phyloP scores from a whole-genome alignment of 2,888 invertebrate genomes.

The Clunio marinus region DNA sequence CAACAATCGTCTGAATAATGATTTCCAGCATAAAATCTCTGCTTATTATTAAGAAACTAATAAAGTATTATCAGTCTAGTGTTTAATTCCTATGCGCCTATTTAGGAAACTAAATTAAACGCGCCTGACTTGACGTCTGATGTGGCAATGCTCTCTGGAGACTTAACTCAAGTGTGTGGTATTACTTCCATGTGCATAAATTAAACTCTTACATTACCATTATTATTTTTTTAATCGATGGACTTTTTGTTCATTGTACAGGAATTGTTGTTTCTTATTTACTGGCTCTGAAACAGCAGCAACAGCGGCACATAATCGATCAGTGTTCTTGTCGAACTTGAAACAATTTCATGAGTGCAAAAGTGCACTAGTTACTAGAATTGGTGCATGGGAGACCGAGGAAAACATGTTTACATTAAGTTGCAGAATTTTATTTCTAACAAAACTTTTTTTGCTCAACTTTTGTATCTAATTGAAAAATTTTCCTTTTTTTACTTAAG shows the following conservation, averaged over 20 bases:
- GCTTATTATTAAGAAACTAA: background rate
- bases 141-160: background rate
- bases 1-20: background rate
- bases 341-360: conserved; percentile 15
- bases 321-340: conserved; percentile 34
- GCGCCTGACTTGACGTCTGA: no score
- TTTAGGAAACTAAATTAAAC: background rate
- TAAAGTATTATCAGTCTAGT: background rate
- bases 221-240: background rate
- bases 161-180: background rate
- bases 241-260: background rate
- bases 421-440: background rate
- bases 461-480: no score
- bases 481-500: no score
- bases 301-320: background rate
- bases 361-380: conserved; percentile 18
- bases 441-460: background rate
- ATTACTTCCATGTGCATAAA: conserved; percentile 19
- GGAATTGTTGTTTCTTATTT: background rate
- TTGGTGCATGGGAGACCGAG: conserved; percentile 24
- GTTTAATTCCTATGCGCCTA: background rate
- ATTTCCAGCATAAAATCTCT: background rate
- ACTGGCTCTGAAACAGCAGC: background rate
- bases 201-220: background rate
- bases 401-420: conserved; percentile 21